Base-by-base conservation (phyloP, 1,140 invertebrate genomes). In the Drosophila arizonae region DNA sequence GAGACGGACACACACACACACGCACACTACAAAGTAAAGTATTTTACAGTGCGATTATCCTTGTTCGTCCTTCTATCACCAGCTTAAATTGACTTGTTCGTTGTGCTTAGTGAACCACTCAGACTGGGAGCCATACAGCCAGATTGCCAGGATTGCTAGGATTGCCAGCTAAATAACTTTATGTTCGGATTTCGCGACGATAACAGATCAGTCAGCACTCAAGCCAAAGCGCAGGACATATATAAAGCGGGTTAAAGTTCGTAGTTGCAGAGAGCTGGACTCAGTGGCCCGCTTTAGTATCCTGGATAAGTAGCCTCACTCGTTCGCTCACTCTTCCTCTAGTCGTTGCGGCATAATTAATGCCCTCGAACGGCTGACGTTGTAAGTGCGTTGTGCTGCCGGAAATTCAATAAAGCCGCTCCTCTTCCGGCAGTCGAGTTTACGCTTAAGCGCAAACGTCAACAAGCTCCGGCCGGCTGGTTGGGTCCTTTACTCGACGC, bases 141-240 rank as follows among this genome's bases (percentile, higher is more conserved):
- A 24, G 21, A 24, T 24, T 24, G 21, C 21, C 21, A 24, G 21
- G 21, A 24, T 24, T 24, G 21, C 21, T 17, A 36, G 21, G 72
- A 81, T 70, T 76, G 84, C 41, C 84, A 79, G 79, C 68, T 81
- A 79, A 87, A 79, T 79, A 71, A 73, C 70, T 73, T 79, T 82
- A 87, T 86, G 72, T 55, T 65, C 30, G 66, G 69, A 61, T 68
- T 81, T 67, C 24, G 41, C 61, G 55, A 45, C 77, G 70, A 66
- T 85, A 72, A 75, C 64, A 51, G 43, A 81, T 78, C 56, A 75
- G 64, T 72, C 72, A 58, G 50, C 39, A 54, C 41, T 4, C 24
- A 17, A 46, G 17, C 17, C 17, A 21, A 5, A 48, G 13, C 3
- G n/a, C 11, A n/a, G 8, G 13, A 3, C 13, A 62, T 54, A 62